Base-by-base conservation (phyloP, 2,888 invertebrate species). In the Caenorhabditis sp. region DNA sequence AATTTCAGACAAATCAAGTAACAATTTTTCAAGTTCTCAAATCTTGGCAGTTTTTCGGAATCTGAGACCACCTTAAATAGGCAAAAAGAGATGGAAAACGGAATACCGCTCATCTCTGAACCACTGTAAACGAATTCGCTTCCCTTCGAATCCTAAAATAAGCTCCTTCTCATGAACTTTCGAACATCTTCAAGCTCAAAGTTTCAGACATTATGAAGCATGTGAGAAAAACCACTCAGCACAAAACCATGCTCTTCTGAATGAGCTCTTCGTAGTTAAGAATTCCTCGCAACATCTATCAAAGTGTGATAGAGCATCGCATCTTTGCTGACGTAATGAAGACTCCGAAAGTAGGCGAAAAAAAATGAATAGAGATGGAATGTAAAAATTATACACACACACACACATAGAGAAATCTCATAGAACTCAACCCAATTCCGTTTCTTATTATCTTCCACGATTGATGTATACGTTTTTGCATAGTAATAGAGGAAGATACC, bases 181-280 rank as follows among this genome's bases (percentile, higher is more conserved):
- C 10, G n/a, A 19, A 47, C n/a, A 47, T 47, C 10, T 47, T 1
- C 47, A n/a, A 47, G 47, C 19, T 47, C 47, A 19, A 47, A 1
- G 19, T 31, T 35, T 66, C 31, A 66, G 68, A 68, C 68, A 54
- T 68, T 54, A 68, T 51, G 31, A 66, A 68, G 28, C 49, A 68
- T 68, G 68, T 68, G 68, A 14, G 66, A 38, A 38, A 12, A 38
- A 38, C 38, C 38, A 38, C 38, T 38, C 12, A 12, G 38, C 12
- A 12, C 38, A 38, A 35, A 64, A n/a, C 12, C 10, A 47, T 19
- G 47, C n/a, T 47, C 5, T 38, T 19, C 8, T 19, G 19, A 47
- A 47, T 47, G 19, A 31, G 31, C 19, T 41, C 12, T 31, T 4
- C 19, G 26, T 19, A 31, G 22, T 70, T 70, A 58, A 38, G 26